Evolutionary conservation across 1,140 invertebrate species (phyloP).

Genomic region (Paraescarpia echinospica): DNA sequence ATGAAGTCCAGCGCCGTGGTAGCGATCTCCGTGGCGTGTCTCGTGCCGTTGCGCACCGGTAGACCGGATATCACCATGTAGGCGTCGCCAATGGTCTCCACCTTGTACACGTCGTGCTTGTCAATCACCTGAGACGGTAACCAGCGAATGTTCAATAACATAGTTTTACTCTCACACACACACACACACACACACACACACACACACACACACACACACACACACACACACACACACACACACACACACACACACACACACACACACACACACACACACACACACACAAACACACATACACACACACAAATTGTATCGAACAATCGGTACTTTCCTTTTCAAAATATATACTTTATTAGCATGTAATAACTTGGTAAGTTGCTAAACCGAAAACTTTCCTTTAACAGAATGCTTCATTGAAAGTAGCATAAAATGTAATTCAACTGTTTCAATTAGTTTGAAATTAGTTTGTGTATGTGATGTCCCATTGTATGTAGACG

Average conservation of each 20-base stretch:
- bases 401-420: no score
- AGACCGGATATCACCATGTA: conserved; percentile 42
- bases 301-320: no score
- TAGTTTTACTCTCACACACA: conserved; percentile 36
- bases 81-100: conserved; percentile 48
- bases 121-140: conserved; percentile 64
- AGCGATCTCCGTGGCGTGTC: conserved; percentile 81
- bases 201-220: conserved; percentile 39
- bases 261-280: not conserved
- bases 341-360: no score
- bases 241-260: conserved; percentile 36
- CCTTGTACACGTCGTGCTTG: conserved; percentile 87
- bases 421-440: no score
- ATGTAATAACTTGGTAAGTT: no score
- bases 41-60: conserved; percentile 65
- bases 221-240: conserved; percentile 36
- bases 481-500: no score
- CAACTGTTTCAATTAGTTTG: no score
- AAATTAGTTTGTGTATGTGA: no score
- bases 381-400: no score
- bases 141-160: conserved; percentile 7
- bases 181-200: conserved; percentile 40
- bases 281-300: no score
- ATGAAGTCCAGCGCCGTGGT: conserved; percentile 81
- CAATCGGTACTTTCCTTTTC: no score